A percentile compares a stretch with the other conserved stretches of the same genome.
Conservation (phyloP, 2,888 invertebrate species). For the Torymus texanus region DNA sequence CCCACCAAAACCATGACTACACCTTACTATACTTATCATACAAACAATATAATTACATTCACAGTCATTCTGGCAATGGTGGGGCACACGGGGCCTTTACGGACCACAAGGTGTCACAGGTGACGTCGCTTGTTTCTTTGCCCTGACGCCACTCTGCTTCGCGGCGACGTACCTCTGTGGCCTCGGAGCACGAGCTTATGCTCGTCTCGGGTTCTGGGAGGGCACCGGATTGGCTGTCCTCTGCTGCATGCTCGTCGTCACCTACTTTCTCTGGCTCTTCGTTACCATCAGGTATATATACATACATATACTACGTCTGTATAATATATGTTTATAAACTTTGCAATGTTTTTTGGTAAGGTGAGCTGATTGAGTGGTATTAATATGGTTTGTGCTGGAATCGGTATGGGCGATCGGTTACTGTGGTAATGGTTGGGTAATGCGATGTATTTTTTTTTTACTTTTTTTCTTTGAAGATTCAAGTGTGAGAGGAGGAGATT, state of each 20-base stretch:
- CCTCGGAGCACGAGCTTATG: slow-evolving; percentile 73
- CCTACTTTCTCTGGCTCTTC: slow-evolving; percentile 70
- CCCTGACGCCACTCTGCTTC: slow-evolving; percentile 76
- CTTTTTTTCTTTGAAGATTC: too few species aligned
- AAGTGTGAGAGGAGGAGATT: too few species aligned
- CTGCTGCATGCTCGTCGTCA: slow-evolving; percentile 68
- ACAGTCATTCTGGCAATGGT: slow-evolving; percentile 72
- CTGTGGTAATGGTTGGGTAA: too few species aligned
- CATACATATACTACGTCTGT: slow-evolving; percentile 60
- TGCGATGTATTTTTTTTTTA: too few species aligned
- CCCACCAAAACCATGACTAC: too few species aligned
- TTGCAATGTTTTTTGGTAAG: too few species aligned
- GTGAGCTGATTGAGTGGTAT: too few species aligned
- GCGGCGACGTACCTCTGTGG: slow-evolving; percentile 76
- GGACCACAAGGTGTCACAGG: slow-evolving; percentile 76
- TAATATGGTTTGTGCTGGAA: too few species aligned
- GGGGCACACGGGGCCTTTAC: slow-evolving; percentile 70
- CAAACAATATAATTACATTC: too few species aligned
- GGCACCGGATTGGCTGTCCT: slow-evolving; percentile 70
- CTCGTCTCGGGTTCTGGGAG: slow-evolving; percentile 70
- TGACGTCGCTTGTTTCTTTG: slow-evolving; percentile 75
- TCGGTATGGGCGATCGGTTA: too few species aligned
- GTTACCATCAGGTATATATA: slow-evolving; percentile 69
- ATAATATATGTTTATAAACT: not conserved
- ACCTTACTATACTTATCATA: too few species aligned